Base-by-base conservation (phyloP, 2,888 invertebrate species). In the Ochropleura plecta region DNA sequence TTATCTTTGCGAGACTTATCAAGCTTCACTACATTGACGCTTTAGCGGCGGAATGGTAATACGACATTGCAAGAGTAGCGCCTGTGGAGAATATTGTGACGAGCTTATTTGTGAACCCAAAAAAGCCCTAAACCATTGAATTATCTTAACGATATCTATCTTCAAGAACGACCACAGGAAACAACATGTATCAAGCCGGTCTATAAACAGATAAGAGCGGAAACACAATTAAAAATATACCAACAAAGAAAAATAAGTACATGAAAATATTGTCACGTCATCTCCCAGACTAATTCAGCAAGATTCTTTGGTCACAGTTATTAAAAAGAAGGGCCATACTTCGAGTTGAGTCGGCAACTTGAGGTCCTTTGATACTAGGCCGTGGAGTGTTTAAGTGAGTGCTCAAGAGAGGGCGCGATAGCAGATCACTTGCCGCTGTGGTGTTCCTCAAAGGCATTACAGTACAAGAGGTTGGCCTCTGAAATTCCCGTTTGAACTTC, bases 321-420 rank as follows among this genome's bases (percentile, higher is more conserved):
- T 84, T 84, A 83, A 87, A 81, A 85, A 88, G 81, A 77, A 82
- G 77, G 76, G 69, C 82, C 88, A 85, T 87, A 89, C 88, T 89
- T 88, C 62, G 79, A 82, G 87, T 86, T 88, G 86, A 88, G 89
- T 88, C 77, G 86, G 79, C 85, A 83, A 84, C 87, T 89, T 85
- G 82, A 89, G 83, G 83, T 86, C 89, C 93, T 95, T 95, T 95
- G 95, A 94, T 92, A 90, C 89, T 88, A 83, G 80, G 79, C 78
- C 84, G 86, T 92, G 80, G 88, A 95, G 93, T 92, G 88, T 91
- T 92, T 93, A 93, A 95, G 95, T 93, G 93, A 92, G 91, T 88
- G 78, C 93, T 94, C 85, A 87, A 90, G 89, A 84, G 85, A 91
- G 91, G 84, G 88, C 85, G 85, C 83, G 89, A 90, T 90, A 90